Evolutionary conservation across 2,797 vertebrate species (phyloP), one percentile per base, ranked within the genome.

Genomic region (Cetoscarus ocellatus): DNA sequence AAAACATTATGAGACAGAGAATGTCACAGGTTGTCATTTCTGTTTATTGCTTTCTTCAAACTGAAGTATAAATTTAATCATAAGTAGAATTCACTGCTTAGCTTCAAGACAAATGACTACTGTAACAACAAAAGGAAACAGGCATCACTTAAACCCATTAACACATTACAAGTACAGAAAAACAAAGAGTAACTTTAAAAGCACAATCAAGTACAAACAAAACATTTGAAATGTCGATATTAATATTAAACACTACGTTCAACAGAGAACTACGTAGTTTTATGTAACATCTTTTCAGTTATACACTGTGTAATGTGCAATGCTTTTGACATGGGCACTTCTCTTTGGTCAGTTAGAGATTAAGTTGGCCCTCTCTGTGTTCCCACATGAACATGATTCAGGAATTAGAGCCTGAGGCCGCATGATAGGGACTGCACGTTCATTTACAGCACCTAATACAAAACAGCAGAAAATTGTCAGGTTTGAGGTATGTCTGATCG

Each of bases 361-460:
- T 4, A 92, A 61, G 75, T 80, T 92, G 63, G 44, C 64, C 43
- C 77, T 90, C 75, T 91, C 88, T 0, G 54, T 75, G 67, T 62
- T 82, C 51, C 74, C 63, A 44, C 61, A 84, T 39, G 71, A 74
- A 0, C 42, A 70, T 0, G 69, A 75, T 36, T 82, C 59, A 0
- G 86, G 71, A 7, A 80, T 14, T 18, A 83, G 54, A 42, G 70
- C 60, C 9, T 52, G 49, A 50, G 39, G 39, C 70, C 74, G 68
- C 5, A 70, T 63, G 13, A 50, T 62, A 48, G 74, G 39, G 34
- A 63, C 58, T n/a, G 36, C 48, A 45, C 47, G 65, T 40, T 49
- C 60, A 7, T 45, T 47, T 13, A 43, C 11, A n/a, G 61, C n/a
- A 53, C 56, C 91, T 92, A 77, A 14, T 11, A 1, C 34, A 56